Base-by-base conservation (phyloP, 2,797 vertebrate species). In the Typhlichthys subterraneus region DNA sequence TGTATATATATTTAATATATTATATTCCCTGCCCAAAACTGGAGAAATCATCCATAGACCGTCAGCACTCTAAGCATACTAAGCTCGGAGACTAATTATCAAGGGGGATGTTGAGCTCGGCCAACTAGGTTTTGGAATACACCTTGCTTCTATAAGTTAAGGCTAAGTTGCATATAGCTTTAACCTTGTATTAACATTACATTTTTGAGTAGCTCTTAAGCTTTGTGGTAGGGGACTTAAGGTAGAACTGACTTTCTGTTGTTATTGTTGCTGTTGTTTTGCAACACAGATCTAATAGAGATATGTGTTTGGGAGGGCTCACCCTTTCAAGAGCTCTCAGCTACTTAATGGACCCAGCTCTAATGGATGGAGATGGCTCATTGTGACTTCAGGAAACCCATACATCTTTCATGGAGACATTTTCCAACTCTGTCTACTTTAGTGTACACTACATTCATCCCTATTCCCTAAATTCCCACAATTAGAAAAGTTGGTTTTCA, bases 281-380 rank as follows among this genome's bases (percentile, higher is more conserved):
- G 65, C 64, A 29, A 42, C 12, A 12, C 61, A 70, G 19, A 63
- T 23, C 58, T 85, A 83, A 87, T 85, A 72, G 80, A 75, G 69
- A 63, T 46, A 4, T 62, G 11, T 50, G 58, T 77, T 12, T n/a
- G 58, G 17, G 38, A 54, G 57, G 12, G 51, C 72, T 69, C 42
- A 63, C 63, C 53, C 57, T 51, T 57, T 12, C 48, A 57, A 57
- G 57, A 72, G 55, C 2, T 49, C 57, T 53, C 56, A 61, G 31
- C 48, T 19, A 47, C 10, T 33, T 81, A 76, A 82, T 79, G 74
- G 65, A 76, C 68, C 61, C 57, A 12, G 53, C 59, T 63, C 70
- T 83, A 76, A 82, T 76, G 73, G 69, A 52, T 13, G 15, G 38
- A 70, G 53, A 72, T 50, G 53, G 67, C 67, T 77, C 65, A 76